Base-by-base conservation (phyloP, 2,797 vertebrate species). In the Cephalopachus bancanus region DNA sequence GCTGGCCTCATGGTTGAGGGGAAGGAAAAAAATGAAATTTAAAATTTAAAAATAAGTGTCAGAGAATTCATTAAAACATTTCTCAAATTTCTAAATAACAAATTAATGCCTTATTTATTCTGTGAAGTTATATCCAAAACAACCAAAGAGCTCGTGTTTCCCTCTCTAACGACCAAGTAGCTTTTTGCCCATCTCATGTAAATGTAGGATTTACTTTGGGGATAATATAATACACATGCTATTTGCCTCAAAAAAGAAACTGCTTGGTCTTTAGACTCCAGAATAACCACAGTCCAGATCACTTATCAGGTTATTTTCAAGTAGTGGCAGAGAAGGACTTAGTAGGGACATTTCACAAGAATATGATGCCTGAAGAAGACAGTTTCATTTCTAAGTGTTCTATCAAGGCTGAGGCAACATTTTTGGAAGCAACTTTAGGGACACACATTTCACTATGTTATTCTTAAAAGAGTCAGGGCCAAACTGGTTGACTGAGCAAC, bases 311-410 rank as follows among this genome's bases (percentile, higher is more conserved):
- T 88, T 83, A 72, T 62, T 93, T 65, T 76, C 59, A 96, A 94
- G 93, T 30, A 67, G 17, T 81, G 37, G 89, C 0, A 55, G 72
- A 88, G 87, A 97, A 95, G 78, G 76, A 93, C 0, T 12, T 17
- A 69, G 95, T 5, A 30, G 92, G 62, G 93, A 94, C 37, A 53
- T 91, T 49, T 81, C 95, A 98, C 44, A 94, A 97, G 95, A 92
- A 49, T 89, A 60, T 51, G 93, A 81, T 60, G 67, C 64, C 11
- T 74, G 51, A 97, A 96, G 90, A 98, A 97, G 96, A 96, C 44
- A 80, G 93, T 79, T 86, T 91, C 65, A 96, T 95, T 95, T 98
- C 97, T 49, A 96, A 97, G 95, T 78, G 89, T 89, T 97, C 97
- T 96, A 97, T 44, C 49, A 12, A 51, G 78, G 87, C 37, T 95